Evolutionary conservation across 1,140 invertebrate genomes (phyloP), one percentile per base, ranked within the genome.

Genomic region (Sitobion miscanthi): DNA sequence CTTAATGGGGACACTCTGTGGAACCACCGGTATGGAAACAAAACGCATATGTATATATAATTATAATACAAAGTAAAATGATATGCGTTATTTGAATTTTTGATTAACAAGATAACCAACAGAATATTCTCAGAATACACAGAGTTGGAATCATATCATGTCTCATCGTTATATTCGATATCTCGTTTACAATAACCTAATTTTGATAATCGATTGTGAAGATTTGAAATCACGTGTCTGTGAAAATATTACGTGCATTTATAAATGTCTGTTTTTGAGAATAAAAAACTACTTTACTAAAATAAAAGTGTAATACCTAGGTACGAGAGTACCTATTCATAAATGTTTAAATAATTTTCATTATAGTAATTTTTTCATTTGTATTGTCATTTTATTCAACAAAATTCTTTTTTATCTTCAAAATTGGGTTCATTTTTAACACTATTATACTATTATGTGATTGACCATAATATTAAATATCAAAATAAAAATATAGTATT

Each of bases 11-110:
- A 77, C 90, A 62, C 77, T 42, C 35, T 54, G 42, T 11, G 35
- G 77, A 82, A 92, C 45, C 42, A 85, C 49, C 82, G 91, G 90
- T 47, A 49, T 82, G 90, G 90, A 92, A 92, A 92, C 90, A 52
- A 92, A 92, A 83, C 90, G 49, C 90, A 52, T 52, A 38, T 30
- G 47, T 83, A 83, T 91, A 30, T 45, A 38, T 88, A 52, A 88
- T 89, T 52, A 89, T 88, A 88, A 45, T 87, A 38, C 49, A 23
- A 35, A 42, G 87, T 35, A 35, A 49, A 38, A 54, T 21, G 87
- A 54, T 52, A 49, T 42, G 86, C 35, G 52, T 54, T 54, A 54
- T 38, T 89, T 89, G 42, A 54, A 89, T 89, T 57, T 89, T 57
- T n/a, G 87, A 88, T 88, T 88, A 87, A 87, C 86, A 49, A 87